Evolutionary conservation across 2,888 invertebrate genomes (phyloP), one percentile per base, ranked within the genome.

Genomic region (Chrysolina americana): DNA sequence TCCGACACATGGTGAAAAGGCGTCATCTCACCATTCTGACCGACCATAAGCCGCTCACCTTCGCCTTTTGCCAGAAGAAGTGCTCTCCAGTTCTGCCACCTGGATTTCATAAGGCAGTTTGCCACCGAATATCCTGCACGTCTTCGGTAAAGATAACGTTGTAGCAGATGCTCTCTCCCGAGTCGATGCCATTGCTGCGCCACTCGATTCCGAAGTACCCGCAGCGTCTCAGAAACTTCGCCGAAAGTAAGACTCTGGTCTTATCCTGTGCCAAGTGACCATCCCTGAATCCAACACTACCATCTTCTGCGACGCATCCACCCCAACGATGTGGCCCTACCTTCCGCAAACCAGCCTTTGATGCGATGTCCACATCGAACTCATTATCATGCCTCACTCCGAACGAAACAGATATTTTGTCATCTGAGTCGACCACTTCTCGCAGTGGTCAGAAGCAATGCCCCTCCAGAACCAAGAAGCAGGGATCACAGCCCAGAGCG

Each of bases 91-190:
- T 28, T 28, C 5, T 5, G 28, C 28, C 5, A 28, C 2, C 28
- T 2, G 5, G 28, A 28, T 28, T 28, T 5, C 5, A 28, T 28
- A 28, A 5, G 28, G 28, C 28, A 28, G 28, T 28, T 28, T 28
- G 59, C 86, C 86, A 0, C 69, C 87, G n/a, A 10, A 75, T 17
- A 76, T 86, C 76, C 76, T 81, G 13, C 72, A 86, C 1, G 82
- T 88, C 13, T 76, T 81, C 1, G 85, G 87, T 0, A 75, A 80
- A 41, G 79, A 84, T 23, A 87, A 88, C 63, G 84, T 86, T 0
- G 87, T 48, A 4, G 48, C 87, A 0, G 88, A 87, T 72, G 73
- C 83, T 0, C 76, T 87, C 2, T 86, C 28, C 28, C 28, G 28
- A 28, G 28, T 28, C 28, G 28, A 28, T 28, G 28, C 28, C 28